Evolutionary conservation across 2,797 vertebrate species (phyloP), one percentile per base, ranked within the genome.

Genomic region (Todus mexicanus): DNA sequence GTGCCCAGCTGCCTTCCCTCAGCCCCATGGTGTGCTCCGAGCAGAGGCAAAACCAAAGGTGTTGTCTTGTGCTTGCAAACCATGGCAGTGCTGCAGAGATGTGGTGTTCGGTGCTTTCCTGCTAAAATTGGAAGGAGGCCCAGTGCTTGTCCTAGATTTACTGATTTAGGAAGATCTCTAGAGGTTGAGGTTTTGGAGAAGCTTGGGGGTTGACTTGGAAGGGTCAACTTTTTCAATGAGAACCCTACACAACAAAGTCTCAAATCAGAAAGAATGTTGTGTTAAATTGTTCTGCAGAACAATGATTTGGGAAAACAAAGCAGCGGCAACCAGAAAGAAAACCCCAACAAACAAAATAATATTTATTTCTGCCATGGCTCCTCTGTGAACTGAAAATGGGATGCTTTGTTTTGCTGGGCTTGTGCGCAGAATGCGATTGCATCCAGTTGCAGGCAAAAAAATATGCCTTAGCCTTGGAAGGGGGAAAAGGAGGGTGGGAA

Each of bases 401-500:
- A 61, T 85, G 93, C 70, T 96, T 96, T 95, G 92, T 96, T 95
- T 89, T 57, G 75, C 81, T 53, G 83, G 83, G 79, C 68, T 95
- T 60, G 48, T 91, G 19, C 11, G 82, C 38, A 57, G 59, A 78
- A 73, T 21, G 48, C 26, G 73, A 84, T 91, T 79, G 91, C 45
- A 95, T 85, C 90, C 87, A 84, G 70, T 84, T 87, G 89, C 64
- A 86, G 89, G 91, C 63, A 89, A 78, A 94, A 73, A 92, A 86
- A 82, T 60, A 84, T 21, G 74, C 83, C 87, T 94, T 94, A 89
- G 89, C 63, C 87, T 84, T 93, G 89, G 92, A 89, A 93, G 73
- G 81, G 93, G 88, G 76, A 87, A 83, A 61, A 94, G 88, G 88
- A 96, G 86, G 84, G 70, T 92, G 94, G 93, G 93, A 95, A 94